phyloP scores from a whole-genome alignment of 2,888 invertebrate species.

The Drosophila ochracea region DNA sequence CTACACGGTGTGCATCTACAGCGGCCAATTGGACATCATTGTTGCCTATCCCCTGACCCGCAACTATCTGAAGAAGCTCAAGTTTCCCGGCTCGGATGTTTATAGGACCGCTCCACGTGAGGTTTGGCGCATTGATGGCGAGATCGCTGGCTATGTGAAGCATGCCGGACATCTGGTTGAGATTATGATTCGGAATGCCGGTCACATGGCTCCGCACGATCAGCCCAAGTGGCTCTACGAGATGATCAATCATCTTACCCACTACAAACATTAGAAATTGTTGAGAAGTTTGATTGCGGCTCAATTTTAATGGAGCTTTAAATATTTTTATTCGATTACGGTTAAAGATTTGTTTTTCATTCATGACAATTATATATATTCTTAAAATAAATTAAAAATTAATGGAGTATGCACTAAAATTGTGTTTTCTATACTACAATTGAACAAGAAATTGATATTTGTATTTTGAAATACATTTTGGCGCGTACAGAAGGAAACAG shows the following conservation, averaged over 20 bases:
- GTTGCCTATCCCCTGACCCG: constrained; percentile 94
- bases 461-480: background rate
- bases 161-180: constrained; percentile 90
- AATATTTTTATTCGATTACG: background rate
- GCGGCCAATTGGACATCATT: constrained; percentile 96
- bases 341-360: background rate
- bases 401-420: background rate
- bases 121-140: constrained; percentile 89
- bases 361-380: background rate
- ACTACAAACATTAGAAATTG: constrained; percentile 64
- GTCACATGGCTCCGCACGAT: constrained; percentile 93
- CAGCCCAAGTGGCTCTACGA: constrained; percentile 92
- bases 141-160: constrained; percentile 92
- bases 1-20: constrained; percentile 90
- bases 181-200: constrained; percentile 91
- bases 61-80: constrained; percentile 90
- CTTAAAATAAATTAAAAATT: constrained; percentile 26
- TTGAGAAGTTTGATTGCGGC: background rate
- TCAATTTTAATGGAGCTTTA: constrained; percentile 17
- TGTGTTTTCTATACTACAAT: background rate
- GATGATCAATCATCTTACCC: constrained; percentile 86
- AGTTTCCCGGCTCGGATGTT: constrained; percentile 88
- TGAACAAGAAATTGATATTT: background rate
- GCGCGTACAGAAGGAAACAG: background rate
- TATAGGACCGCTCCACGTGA: constrained; percentile 89